Evolutionary conservation across 2,797 vertebrate species (phyloP).

Genomic region (Hybognathus amarus): DNA sequence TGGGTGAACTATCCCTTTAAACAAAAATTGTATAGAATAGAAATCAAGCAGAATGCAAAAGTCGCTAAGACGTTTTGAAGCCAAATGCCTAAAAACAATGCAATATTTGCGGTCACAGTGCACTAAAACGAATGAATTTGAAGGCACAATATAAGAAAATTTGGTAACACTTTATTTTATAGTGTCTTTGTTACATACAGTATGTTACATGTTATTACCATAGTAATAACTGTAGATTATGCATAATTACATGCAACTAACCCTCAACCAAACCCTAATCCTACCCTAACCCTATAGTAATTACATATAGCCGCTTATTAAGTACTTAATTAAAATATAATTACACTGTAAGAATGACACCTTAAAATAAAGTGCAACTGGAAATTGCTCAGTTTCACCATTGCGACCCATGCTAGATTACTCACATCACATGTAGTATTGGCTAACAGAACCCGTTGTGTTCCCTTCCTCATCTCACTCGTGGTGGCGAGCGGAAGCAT

Average conservation of each 20-base stretch:
- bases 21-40: not conserved
- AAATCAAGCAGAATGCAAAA: not conserved
- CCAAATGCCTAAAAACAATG: not conserved
- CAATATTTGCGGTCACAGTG: not conserved
- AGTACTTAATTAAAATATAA: no score
- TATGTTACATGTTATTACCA: no score
- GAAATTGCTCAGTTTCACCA: not conserved
- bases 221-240: no score
- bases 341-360: no score
- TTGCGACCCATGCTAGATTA: not conserved
- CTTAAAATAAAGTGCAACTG: no score
- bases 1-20: no score
- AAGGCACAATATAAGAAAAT: not conserved
- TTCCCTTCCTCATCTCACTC: constrained; percentile 7
- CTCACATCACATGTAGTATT: not conserved
- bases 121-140: not conserved
- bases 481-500: constrained; percentile 31
- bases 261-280: no score
- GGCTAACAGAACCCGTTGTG: not conserved
- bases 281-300: no score
- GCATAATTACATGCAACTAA: no score
- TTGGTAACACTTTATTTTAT: no score
- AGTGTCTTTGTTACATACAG: no score
- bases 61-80: not conserved
- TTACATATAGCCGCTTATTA: no score